Percentiles rank a stretch among this genome's conserved stretches.
Conservation (phyloP, 2,113 vertebrate genomes). For the Nanorana parkeri region DNA sequence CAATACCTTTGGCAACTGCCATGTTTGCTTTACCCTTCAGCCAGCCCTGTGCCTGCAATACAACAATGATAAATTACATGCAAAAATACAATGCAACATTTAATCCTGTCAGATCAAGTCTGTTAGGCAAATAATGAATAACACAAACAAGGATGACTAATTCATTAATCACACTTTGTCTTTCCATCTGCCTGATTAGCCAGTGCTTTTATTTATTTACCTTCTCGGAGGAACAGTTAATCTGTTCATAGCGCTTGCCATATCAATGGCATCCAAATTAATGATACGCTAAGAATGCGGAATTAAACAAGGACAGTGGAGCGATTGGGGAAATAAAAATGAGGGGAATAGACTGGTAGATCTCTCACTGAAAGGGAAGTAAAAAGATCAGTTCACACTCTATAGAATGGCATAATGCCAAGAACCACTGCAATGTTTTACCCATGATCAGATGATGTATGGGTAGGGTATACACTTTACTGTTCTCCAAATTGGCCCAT, state of each 20-base stretch:
- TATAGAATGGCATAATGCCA: too few relatives aligned
- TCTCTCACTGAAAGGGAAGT: too few relatives aligned
- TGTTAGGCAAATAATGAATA: conserved; percentile 19
- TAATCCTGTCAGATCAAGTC: background rate
- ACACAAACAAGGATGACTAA: conserved; percentile 43
- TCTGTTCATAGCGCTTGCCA: conserved; percentile 29
- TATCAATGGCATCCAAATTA: conserved; percentile 45
- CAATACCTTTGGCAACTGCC: too few relatives aligned
- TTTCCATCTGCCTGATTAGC: conserved; percentile 36
- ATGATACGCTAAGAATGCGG: conserved; percentile 38
- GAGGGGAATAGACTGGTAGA: too few relatives aligned
- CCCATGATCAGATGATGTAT: too few relatives aligned
- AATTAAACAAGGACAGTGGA: conserved; percentile 23
- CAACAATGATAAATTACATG: background rate
- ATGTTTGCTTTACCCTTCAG: too few relatives aligned
- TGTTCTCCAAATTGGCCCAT: too few relatives aligned
- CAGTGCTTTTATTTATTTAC: conserved; percentile 51
- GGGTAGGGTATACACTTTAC: too few relatives aligned
- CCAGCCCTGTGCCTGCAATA: background rate
- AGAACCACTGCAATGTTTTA: too few relatives aligned
- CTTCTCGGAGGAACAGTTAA: conserved; percentile 51
- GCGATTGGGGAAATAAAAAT: conserved; percentile 2
- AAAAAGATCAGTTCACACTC: too few relatives aligned
- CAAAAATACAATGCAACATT: background rate
- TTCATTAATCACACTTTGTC: conserved; percentile 52